These are phyloP conservation scores for Loripinus fragilis DNA, from an alignment of 2,888 invertebrate species.

Conservation along the genomic window DNA sequence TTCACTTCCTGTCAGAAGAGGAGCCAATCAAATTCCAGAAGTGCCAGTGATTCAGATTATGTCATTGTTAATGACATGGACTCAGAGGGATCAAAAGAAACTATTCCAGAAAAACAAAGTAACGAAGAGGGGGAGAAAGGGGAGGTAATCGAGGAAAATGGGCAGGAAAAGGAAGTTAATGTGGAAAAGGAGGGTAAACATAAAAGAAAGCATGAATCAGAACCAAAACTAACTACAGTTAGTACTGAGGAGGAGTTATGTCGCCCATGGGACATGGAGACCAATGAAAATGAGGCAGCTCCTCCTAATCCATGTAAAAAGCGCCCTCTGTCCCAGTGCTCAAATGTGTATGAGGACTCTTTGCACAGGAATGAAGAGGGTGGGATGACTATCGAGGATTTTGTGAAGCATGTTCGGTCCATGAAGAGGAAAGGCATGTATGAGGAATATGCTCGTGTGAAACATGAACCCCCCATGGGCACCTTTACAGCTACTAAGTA, in stretches of 20 bases:
- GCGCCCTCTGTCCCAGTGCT: slow-evolving; percentile 67
- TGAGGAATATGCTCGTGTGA: slow-evolving; percentile 94
- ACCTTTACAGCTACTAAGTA: slow-evolving; percentile 94
- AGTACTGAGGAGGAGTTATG: slow-evolving; percentile 16
- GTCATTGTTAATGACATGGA: slow-evolving; percentile 76
- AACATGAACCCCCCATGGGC: slow-evolving; percentile 92
- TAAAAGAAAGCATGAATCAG: slow-evolving; percentile 63
- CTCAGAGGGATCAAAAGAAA: slow-evolving; percentile 78
- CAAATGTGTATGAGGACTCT: slow-evolving; percentile 74
- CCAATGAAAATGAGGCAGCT: slow-evolving; percentile 32
- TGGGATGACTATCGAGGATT: slow-evolving; percentile 88
- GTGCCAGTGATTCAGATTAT: slow-evolving; percentile 72
- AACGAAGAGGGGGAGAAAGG: slow-evolving; percentile 85
- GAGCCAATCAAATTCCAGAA: slow-evolving; percentile 52
- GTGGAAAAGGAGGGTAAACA: slow-evolving; percentile 60
- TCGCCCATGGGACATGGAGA: slow-evolving; percentile 30
- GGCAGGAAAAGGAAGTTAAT: slow-evolving; percentile 67
- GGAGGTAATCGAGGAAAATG: slow-evolving; percentile 65
- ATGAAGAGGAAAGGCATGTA: slow-evolving; percentile 92
- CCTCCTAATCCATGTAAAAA: slow-evolving; percentile 70
- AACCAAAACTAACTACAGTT: slow-evolving; percentile 17
- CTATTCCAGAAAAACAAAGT: slow-evolving; percentile 86
- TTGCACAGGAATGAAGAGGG: slow-evolving; percentile 78
- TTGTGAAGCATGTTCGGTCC: slow-evolving; percentile 90
- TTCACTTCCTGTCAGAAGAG: slow-evolving; percentile 65